Percentiles rank a stretch among this genome's conserved stretches.
phyloP scores from a whole-genome alignment of 2,797 vertebrate species.

The Hydrophis major region DNA sequence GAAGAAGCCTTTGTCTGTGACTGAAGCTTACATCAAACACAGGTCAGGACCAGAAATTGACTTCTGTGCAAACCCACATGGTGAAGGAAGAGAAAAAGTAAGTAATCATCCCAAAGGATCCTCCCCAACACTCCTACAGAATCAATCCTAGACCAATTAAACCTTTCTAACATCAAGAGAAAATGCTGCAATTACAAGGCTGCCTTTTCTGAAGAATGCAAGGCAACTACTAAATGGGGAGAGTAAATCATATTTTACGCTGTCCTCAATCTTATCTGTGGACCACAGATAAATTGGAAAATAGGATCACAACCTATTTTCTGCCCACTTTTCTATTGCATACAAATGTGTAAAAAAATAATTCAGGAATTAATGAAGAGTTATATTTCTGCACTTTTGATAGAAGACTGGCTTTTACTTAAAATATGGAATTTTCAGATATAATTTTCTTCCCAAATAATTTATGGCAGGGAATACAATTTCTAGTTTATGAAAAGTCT shows the following conservation, averaged over 20 bases:
- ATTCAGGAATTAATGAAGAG: background rate
- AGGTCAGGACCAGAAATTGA: background rate
- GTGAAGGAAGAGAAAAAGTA: background rate
- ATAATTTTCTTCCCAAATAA: background rate
- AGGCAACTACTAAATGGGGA: background rate
- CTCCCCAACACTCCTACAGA: background rate
- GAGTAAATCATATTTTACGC: slow-evolving; percentile 5
- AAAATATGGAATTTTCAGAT: background rate
- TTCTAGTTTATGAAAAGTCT: background rate
- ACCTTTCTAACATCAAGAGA: background rate
- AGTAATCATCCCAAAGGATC: background rate
- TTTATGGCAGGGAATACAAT: background rate
- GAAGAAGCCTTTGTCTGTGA: slow-evolving; percentile 10
- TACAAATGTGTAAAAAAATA: background rate
- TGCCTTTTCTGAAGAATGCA: slow-evolving; percentile 14
- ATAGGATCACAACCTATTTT: background rate
- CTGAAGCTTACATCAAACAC: slow-evolving; percentile 18
- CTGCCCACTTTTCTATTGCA: background rate
- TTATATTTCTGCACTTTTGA: background rate
- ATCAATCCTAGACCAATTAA: slow-evolving; percentile 20
- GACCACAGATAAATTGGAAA: no score
- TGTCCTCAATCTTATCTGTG: background rate
- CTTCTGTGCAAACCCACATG: slow-evolving; percentile 15
- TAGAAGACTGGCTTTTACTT: background rate
- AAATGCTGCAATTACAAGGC: slow-evolving; percentile 10